phyloP scores from a whole-genome alignment of 2,113 vertebrate species.

The Scolopax mira region DNA sequence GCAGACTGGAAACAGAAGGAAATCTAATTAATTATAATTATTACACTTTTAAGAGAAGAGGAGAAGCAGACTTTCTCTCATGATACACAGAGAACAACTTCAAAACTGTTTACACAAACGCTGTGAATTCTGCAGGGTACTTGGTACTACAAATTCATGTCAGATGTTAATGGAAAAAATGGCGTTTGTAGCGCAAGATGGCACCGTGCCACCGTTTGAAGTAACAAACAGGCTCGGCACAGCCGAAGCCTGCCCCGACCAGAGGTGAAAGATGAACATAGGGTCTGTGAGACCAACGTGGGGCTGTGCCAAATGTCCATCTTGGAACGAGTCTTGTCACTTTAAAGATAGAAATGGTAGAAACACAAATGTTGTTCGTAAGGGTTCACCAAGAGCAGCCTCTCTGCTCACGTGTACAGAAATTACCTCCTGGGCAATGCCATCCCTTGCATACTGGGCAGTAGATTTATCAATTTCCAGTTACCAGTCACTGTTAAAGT shows the following conservation, averaged over 20 bases:
- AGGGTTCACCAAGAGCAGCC: slow-evolving; percentile 21
- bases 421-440: slow-evolving; percentile 40
- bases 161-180: slow-evolving; percentile 73
- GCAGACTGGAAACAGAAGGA: slow-evolving; percentile 26
- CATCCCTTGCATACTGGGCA: not conserved
- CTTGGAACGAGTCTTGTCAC: slow-evolving; percentile 27
- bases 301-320: slow-evolving; percentile 27
- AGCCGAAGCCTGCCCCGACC: not conserved
- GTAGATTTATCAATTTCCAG: not conserved
- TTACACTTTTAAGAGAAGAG: slow-evolving; percentile 57
- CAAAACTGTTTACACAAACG: slow-evolving; percentile 62
- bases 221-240: slow-evolving; percentile 57
- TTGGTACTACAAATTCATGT: slow-evolving; percentile 50
- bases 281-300: not conserved
- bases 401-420: slow-evolving; percentile 3
- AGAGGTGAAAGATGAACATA: slow-evolving; percentile 36
- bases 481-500: not conserved
- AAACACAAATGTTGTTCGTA: not conserved
- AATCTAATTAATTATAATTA: slow-evolving; percentile 71
- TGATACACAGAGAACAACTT: slow-evolving; percentile 6
- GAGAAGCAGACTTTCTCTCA: slow-evolving; percentile 38
- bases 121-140: slow-evolving; percentile 46
- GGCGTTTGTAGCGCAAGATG: slow-evolving; percentile 47
- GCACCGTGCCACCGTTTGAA: slow-evolving; percentile 58
- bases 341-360: slow-evolving; percentile 18